Evolutionary conservation across 2,113 vertebrate genomes (phyloP).

Genomic region (Cephalophus harveyi): DNA sequence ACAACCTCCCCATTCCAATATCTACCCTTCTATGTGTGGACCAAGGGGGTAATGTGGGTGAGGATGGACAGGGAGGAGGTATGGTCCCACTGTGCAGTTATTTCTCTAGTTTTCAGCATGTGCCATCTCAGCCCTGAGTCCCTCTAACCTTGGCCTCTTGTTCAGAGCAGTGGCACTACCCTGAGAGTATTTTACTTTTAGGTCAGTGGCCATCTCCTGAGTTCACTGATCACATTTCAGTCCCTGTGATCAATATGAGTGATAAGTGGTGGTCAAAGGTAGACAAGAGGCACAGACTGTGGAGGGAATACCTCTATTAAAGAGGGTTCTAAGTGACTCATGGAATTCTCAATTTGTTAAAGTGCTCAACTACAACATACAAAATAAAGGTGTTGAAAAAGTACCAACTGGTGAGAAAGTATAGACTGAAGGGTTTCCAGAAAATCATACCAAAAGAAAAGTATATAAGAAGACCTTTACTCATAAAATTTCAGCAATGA

Average conservation of each 20-base stretch:
- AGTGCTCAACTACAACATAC: conserved; percentile 56
- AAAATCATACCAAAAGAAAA: not conserved
- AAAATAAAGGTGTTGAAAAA: conserved; percentile 13
- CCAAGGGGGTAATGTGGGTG: not conserved
- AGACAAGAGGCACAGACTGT: conserved; percentile 18
- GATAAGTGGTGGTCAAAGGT: not conserved
- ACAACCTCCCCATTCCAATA: not conserved
- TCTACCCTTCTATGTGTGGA: not conserved
- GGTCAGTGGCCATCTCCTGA: conserved; percentile 45
- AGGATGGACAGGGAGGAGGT: not conserved
- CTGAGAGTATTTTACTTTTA: not conserved
- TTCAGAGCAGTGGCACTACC: not conserved
- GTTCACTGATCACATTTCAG: conserved; percentile 12
- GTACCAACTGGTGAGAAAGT: conserved; percentile 12
- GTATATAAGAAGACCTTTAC: not conserved
- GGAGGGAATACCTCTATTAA: not conserved
- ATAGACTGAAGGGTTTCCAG: not conserved
- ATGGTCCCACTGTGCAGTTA: not conserved
- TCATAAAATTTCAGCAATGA: not conserved
- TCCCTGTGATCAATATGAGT: not conserved
- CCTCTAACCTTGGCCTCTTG: not conserved
- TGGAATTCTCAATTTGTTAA: conserved; percentile 48
- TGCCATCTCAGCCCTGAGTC: conserved; percentile 2
- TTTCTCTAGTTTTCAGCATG: not conserved
- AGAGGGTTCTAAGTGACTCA: not conserved